phyloP scores from a whole-genome alignment of 2,797 vertebrate species.

The Esox masquinongy region DNA sequence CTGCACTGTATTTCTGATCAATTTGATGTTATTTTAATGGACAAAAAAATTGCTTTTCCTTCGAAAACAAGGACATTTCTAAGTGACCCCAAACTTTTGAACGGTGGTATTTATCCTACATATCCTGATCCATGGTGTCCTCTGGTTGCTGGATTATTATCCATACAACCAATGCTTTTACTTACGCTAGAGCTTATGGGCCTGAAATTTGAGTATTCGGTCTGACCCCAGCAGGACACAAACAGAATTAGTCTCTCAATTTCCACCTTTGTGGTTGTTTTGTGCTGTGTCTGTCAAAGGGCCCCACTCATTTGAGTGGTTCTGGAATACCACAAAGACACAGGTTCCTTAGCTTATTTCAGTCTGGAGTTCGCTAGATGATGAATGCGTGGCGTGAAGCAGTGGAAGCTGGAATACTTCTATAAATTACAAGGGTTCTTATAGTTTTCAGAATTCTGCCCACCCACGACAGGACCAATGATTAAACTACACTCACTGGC shows the following conservation, averaged over 20 bases:
- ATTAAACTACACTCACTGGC: constrained; percentile 32
- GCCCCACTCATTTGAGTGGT: background rate
- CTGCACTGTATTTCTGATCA: no score
- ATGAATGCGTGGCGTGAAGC: background rate
- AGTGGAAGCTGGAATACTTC: constrained; percentile 1
- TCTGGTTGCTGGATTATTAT: no score
- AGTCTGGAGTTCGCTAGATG: background rate
- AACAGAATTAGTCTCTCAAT: background rate
- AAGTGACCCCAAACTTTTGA: no score
- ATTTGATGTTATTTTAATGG: no score
- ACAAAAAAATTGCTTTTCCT: no score
- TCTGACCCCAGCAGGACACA: background rate
- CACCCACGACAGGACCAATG: constrained; percentile 36
- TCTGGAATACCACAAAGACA: background rate
- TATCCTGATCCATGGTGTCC: no score
- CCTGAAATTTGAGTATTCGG: no score
- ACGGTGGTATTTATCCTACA: no score
- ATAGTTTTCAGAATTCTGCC: constrained; percentile 26
- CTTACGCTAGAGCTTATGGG: background rate
- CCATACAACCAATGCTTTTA: no score
- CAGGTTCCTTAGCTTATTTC: background rate
- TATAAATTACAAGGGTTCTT: constrained; percentile 8
- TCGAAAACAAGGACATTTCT: no score
- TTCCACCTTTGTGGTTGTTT: background rate
- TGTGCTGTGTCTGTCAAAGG: background rate